Conservation (phyloP, 2,113 vertebrate species). For the Vimba vimba region DNA sequence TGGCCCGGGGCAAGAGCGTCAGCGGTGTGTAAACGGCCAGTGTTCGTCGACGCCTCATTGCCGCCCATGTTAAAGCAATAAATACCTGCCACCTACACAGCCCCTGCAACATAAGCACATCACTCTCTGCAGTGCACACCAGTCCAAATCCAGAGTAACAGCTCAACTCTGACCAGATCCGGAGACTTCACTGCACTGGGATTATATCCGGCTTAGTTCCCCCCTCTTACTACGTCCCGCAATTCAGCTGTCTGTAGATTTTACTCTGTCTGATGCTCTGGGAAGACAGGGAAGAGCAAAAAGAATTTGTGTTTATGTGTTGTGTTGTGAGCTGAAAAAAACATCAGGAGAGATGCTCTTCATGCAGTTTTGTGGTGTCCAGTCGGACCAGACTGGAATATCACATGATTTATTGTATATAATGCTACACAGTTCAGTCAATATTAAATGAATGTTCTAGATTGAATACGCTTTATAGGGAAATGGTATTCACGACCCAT, state of each 20-base stretch:
- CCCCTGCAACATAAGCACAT: constrained; percentile 45
- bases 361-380: neutral
- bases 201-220: constrained; percentile 1
- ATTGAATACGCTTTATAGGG: constrained; percentile 15
- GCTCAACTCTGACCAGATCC: constrained; percentile 11
- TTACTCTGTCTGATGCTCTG: neutral
- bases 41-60: constrained; percentile 45
- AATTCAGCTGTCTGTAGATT: constrained; percentile 16
- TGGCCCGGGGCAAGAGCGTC: constrained; percentile 40
- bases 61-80: constrained; percentile 57
- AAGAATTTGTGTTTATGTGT: neutral
- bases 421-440: neutral
- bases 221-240: neutral
- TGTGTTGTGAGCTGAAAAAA: neutral
- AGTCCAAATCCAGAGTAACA: constrained; percentile 23
- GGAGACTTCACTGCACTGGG: constrained; percentile 5
- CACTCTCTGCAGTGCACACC: constrained; percentile 24
- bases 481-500: neutral
- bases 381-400: neutral
- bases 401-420: neutral
- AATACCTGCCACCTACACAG: constrained; percentile 61
- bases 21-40: constrained; percentile 42
- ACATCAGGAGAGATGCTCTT: neutral
- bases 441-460: neutral
- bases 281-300: constrained; percentile 8